Evolutionary conservation across 2,797 vertebrate genomes (phyloP).

Genomic region (Danio aesculapii): DNA sequence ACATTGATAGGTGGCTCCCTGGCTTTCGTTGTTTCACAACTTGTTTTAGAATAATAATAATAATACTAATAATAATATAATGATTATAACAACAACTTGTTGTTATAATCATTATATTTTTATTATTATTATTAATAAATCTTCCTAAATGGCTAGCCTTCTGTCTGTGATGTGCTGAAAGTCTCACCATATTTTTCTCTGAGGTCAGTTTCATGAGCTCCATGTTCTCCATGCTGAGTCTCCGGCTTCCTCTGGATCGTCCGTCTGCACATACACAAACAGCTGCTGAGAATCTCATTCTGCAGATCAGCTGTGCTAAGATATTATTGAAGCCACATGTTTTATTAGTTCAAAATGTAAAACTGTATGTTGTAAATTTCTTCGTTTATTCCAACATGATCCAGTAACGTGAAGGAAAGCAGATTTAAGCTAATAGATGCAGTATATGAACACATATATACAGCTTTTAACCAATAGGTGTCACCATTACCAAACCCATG

Average conservation of each 20-base stretch:
- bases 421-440: not conserved
- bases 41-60: no score
- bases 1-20: no score
- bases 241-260: slow-evolving; percentile 76
- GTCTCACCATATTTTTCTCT: slow-evolving; percentile 80
- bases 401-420: not conserved
- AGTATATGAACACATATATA: not conserved
- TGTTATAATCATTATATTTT: no score
- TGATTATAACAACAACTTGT: no score
- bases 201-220: slow-evolving; percentile 81
- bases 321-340: no score
- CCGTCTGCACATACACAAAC: slow-evolving; percentile 72
- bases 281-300: no score
- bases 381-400: not conserved
- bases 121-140: not conserved
- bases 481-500: not conserved
- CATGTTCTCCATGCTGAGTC: slow-evolving; percentile 88
- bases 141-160: not conserved
- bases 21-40: no score
- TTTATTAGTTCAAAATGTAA: not conserved
- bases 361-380: not conserved
- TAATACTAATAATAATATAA: no score
- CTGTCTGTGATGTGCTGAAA: not conserved
- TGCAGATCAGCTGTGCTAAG: no score
- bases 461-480: not conserved